Evolutionary conservation across 1,140 invertebrate species (phyloP).

Genomic region (Lordiphosa mommai): DNA sequence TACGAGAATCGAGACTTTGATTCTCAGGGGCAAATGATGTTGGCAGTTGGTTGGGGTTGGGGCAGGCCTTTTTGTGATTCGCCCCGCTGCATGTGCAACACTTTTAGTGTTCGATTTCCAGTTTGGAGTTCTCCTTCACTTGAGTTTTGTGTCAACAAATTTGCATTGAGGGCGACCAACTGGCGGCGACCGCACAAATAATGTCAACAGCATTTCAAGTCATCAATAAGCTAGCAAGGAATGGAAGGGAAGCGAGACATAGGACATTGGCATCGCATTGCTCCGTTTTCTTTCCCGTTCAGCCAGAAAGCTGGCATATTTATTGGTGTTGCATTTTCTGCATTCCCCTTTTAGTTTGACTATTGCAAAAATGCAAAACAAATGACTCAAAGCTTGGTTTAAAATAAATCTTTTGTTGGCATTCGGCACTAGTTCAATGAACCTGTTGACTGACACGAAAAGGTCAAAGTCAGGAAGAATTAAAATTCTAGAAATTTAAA

Average conservation of each 20-base stretch:
- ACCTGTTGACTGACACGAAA: too few relatives aligned
- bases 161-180: conserved; percentile 65
- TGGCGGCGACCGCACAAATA: conserved; percentile 66
- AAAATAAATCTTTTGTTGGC: too few relatives aligned
- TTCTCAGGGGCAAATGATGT: conserved; percentile 62
- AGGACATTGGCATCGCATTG: conserved; percentile 23
- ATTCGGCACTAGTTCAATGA: too few relatives aligned
- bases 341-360: too few relatives aligned
- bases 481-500: too few relatives aligned
- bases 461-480: too few relatives aligned
- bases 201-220: conserved; percentile 69
- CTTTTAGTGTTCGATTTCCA: conserved; percentile 16
- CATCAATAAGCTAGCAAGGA: conserved; percentile 48
- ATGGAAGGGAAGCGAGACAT: neutral
- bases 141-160: conserved; percentile 55
- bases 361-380: too few relatives aligned
- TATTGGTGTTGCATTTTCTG: too few relatives aligned
- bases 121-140: neutral
- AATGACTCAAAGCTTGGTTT: too few relatives aligned
- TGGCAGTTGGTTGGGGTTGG: conserved; percentile 1
- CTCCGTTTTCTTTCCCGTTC: conserved; percentile 13
- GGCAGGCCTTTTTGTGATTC: neutral
- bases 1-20: conserved; percentile 74
- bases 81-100: conserved; percentile 35
- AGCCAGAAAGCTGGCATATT: conserved; percentile 33